Base-by-base conservation (phyloP, 2,797 vertebrate genomes). In the Anomalospiza imberbis region DNA sequence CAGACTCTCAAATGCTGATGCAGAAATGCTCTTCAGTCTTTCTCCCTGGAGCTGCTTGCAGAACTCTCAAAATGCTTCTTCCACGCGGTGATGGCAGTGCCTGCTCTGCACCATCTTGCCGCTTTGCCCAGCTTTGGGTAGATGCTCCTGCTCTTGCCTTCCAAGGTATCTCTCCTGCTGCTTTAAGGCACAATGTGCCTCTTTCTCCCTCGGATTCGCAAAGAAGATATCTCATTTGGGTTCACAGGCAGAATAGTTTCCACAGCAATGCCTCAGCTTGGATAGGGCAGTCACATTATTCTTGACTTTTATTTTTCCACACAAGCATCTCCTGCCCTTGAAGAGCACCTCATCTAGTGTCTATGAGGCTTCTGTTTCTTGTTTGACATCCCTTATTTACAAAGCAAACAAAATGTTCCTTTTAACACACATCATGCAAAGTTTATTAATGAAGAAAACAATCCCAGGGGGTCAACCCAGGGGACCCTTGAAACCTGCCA, bases 391-490 rank as follows among this genome's bases (percentile, higher is more conserved):
- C 92, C 93, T 97, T 98, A 97, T 98, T 98, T 98, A 98, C 97
- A 98, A 97, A 98, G 97, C 96, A 98, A 98, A 98, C 98, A 98
- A 94, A 97, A 96, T 96, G 96, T 98, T 97, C 97, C 96, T 97
- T 97, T 98, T 98, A 98, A 97, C 97, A 97, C 97, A 98, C 97
- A 98, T 98, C 97, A 97, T 97, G 97, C 97, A 97, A 97, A 98
- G 97, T 98, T 98, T 98, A 98, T 98, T 98, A 98, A 98, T 98
- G 97, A 98, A 98, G 98, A 98, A 97, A 98, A 98, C 97, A 98
- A 97, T 98, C 97, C 97, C 98, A 98, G 96, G 97, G 93, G 97
- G 97, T 97, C 97, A 97, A 97, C 98, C 97, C 96, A 60, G 95
- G 98, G 97, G 97, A 97, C 97, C 96, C 93, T 95, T 96, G 86